phyloP scores from a whole-genome alignment of 2,888 invertebrate genomes.

The Alloscopus bannaensis region DNA sequence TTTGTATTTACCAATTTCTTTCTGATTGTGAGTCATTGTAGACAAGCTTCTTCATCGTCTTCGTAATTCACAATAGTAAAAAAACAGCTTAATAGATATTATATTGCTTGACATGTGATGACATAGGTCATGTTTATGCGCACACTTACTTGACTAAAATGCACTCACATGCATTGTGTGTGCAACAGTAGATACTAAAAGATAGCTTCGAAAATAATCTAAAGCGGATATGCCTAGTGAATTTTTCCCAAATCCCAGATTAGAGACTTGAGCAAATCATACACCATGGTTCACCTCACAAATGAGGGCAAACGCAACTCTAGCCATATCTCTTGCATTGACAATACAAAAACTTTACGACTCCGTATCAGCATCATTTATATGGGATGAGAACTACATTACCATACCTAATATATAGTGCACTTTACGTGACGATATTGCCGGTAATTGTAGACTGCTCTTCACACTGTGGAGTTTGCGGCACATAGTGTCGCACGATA shows the following conservation, averaged over 20 bases:
- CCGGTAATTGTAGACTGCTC: too few species aligned
- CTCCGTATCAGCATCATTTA: too few species aligned
- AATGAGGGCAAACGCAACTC: background rate
- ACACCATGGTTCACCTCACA: background rate
- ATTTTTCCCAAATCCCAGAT: conserved; percentile 35
- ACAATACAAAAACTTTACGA: too few species aligned
- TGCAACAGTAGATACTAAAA: too few species aligned
- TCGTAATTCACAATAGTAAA: background rate
- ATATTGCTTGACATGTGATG: background rate
- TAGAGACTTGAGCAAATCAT: background rate
- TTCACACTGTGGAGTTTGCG: too few species aligned
- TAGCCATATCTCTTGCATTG: too few species aligned
- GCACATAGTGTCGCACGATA: too few species aligned
- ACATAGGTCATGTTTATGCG: background rate
- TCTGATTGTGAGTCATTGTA: too few species aligned
- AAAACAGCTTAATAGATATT: background rate
- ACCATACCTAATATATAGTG: too few species aligned
- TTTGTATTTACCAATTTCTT: background rate
- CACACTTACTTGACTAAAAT: background rate
- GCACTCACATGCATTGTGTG: conserved; percentile 15
- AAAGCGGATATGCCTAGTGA: conserved; percentile 22
- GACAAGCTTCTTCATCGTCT: too few species aligned
- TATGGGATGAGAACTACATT: too few species aligned
- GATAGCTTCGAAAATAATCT: conserved; percentile 17
- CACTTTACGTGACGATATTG: too few species aligned